phyloP scores from a whole-genome alignment of 2,888 invertebrate species.

The Branchinecta sandiegonensis region DNA sequence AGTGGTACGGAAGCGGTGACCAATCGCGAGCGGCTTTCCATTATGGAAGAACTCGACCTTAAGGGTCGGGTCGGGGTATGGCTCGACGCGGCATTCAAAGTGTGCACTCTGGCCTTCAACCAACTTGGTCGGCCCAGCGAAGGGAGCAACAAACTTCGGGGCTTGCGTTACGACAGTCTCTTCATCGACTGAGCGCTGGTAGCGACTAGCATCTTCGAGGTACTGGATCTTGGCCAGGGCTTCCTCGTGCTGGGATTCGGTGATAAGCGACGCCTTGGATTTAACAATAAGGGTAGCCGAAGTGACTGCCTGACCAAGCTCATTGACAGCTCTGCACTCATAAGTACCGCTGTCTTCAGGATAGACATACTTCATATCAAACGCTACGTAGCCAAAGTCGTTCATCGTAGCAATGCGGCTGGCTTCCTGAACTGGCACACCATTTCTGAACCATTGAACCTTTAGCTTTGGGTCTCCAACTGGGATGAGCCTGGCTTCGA shows the following conservation, averaged over 20 bases:
- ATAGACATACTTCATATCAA: slow-evolving; percentile 84
- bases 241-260: slow-evolving; percentile 77
- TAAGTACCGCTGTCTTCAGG: slow-evolving; percentile 94
- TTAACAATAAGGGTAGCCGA: slow-evolving; percentile 79
- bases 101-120: slow-evolving; percentile 80
- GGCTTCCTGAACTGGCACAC: slow-evolving; percentile 75
- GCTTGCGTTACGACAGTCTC: slow-evolving; percentile 62
- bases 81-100: slow-evolving; percentile 82
- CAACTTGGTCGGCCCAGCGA: slow-evolving; percentile 69
- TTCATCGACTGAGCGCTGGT: slow-evolving; percentile 63
- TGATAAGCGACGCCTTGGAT: slow-evolving; percentile 66
- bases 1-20: slow-evolving; percentile 81
- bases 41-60: slow-evolving; percentile 90
- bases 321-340: slow-evolving; percentile 76
- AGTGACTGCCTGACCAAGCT: slow-evolving; percentile 85
- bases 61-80: slow-evolving; percentile 73
- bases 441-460: slow-evolving; percentile 85
- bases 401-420: slow-evolving; percentile 86
- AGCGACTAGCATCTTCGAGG: slow-evolving; percentile 63
- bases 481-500: slow-evolving; percentile 83
- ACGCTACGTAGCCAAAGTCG: slow-evolving; percentile 92
- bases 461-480: slow-evolving; percentile 83
- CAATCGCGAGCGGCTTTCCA: slow-evolving; percentile 69
- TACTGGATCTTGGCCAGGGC: slow-evolving; percentile 72
- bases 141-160: slow-evolving; percentile 67